A percentile compares a stretch with the other conserved stretches of the same genome.
Evolutionary conservation across 2,797 vertebrate species (phyloP).

Genomic region (Pygocentrus nattereri): DNA sequence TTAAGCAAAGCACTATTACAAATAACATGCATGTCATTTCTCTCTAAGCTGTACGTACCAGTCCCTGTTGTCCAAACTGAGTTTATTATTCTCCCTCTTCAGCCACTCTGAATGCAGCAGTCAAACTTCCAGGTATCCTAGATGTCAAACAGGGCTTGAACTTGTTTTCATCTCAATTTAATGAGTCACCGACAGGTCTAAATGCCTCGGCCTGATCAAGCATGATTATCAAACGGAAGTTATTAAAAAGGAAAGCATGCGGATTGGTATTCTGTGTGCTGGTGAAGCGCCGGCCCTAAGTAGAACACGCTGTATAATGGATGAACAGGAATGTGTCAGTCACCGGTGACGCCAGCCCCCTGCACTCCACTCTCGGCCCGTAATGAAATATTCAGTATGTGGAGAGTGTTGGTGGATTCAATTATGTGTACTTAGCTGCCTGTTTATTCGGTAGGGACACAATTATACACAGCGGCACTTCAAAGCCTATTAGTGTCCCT

Average conservation of each 20-base stretch:
- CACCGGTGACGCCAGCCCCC: conserved; percentile 22
- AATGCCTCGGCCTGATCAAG: conserved; percentile 14
- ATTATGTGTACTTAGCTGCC: conserved; percentile 58
- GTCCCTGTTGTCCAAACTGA: background rate
- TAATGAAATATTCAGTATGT: conserved; percentile 59
- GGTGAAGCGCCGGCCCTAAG: conserved; percentile 18
- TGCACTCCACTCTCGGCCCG: conserved; percentile 15
- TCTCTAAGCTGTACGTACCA: background rate
- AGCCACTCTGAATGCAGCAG: background rate
- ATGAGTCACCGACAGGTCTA: conserved; percentile 34
- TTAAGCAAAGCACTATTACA: background rate
- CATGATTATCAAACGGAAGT: conserved; percentile 35
- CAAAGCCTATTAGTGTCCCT: conserved; percentile 51
- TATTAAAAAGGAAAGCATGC: conserved; percentile 24
- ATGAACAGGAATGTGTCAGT: conserved; percentile 54
- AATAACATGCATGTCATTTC: background rate
- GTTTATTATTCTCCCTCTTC: background rate
- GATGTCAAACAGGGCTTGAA: conserved; percentile 34
- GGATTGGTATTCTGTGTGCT: conserved; percentile 37
- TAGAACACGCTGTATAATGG: conserved; percentile 50
- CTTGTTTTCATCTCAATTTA: conserved; percentile 49
- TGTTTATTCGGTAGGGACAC: conserved; percentile 54
- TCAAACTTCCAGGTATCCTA: conserved; percentile 4
- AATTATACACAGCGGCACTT: conserved; percentile 52
- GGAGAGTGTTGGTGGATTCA: conserved; percentile 56